These are phyloP conservation scores for Hemiscyllium ocellatum DNA, from an alignment of 2,113 vertebrate genomes.

Conservation along the genomic window DNA sequence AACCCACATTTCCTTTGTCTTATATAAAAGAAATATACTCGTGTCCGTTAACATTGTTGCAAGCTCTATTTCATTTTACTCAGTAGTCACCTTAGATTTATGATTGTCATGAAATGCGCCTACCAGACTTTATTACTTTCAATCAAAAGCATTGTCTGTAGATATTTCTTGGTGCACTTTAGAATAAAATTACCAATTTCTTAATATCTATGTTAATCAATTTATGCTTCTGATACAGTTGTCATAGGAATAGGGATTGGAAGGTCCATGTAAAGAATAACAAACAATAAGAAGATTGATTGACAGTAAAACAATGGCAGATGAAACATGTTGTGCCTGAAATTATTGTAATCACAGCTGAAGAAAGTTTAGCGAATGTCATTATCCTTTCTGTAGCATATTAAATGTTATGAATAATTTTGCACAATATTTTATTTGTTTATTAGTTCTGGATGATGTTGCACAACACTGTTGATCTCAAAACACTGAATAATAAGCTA, in stretches of 20 bases:
- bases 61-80: neutral
- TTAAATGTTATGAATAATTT: neutral
- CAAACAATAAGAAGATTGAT: neutral
- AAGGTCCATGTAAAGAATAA: neutral
- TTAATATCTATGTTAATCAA: neutral
- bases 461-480: neutral
- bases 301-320: neutral
- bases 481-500: neutral
- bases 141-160: slow-evolving; percentile 12
- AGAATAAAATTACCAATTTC: slow-evolving; percentile 20
- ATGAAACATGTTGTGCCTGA: neutral
- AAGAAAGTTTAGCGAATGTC: neutral
- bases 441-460: neutral
- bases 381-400: neutral
- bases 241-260: neutral
- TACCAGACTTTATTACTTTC: neutral
- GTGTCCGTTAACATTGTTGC: neutral
- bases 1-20: neutral
- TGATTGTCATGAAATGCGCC: neutral
- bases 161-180: slow-evolving; percentile 27
- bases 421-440: neutral
- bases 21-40: neutral
- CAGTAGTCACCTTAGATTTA: neutral
- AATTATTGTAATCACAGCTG: neutral
- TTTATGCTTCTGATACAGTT: slow-evolving; percentile 4